Evolutionary conservation across 1,140 invertebrate species (phyloP).

Genomic region (Zaprionus africanus): DNA sequence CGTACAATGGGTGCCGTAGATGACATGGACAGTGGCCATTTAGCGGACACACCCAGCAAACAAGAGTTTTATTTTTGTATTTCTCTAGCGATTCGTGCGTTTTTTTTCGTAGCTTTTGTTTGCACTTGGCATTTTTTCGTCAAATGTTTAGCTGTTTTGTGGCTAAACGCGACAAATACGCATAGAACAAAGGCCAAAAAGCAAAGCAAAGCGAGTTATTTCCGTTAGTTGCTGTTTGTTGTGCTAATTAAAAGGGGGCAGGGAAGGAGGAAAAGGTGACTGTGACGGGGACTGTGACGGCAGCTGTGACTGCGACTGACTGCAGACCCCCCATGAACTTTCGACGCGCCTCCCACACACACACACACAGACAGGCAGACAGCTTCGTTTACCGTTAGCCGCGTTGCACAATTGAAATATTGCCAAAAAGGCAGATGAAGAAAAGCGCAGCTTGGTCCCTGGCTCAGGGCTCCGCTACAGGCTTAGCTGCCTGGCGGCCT

Average conservation of each 20-base stretch:
- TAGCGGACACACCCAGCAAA: slow-evolving; percentile 78
- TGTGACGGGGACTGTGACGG: slow-evolving; percentile 25
- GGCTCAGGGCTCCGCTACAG: slow-evolving; percentile 1
- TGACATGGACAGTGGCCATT: slow-evolving; percentile 71
- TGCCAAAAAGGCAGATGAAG: slow-evolving; percentile 64
- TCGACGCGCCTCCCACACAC: slow-evolving; percentile 61
- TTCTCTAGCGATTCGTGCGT: slow-evolving; percentile 46
- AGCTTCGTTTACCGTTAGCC: slow-evolving; percentile 64
- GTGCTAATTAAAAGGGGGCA: slow-evolving; percentile 30
- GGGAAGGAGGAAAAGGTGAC: slow-evolving; percentile 12
- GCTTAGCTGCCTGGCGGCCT: slow-evolving; percentile 40
- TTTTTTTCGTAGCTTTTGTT: slow-evolving; percentile 41
- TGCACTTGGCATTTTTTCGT: slow-evolving; percentile 39
- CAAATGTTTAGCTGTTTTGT: slow-evolving; percentile 14
- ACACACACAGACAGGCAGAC: slow-evolving; percentile 5
- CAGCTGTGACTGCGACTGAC: slow-evolving; percentile 12
- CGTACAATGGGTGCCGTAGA: slow-evolving; percentile 7
- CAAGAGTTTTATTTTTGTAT: slow-evolving; percentile 66
- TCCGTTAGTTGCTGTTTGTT: slow-evolving; percentile 29
- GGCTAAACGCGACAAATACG: slow-evolving; percentile 5
- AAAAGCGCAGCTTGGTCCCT: slow-evolving; percentile 42
- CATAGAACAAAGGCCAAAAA: slow-evolving; percentile 54
- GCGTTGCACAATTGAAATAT: slow-evolving; percentile 77
- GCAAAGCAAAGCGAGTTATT: slow-evolving; percentile 23
- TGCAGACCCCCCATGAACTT: slow-evolving; percentile 72